Conservation (phyloP, 92 coral and sea anemone species). For the Muricea muricata region DNA sequence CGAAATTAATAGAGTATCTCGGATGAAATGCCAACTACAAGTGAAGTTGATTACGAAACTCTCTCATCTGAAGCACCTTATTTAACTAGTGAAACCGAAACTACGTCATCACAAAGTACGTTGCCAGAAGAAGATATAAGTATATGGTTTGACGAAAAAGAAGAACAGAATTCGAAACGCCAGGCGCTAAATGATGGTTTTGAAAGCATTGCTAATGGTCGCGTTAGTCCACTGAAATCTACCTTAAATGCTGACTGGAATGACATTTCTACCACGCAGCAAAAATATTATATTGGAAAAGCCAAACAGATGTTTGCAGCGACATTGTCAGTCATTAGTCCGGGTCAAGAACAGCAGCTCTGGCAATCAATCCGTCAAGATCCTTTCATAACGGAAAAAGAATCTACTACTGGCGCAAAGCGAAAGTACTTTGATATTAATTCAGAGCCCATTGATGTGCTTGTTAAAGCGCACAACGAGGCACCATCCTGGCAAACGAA, state of each 20-base stretch:
- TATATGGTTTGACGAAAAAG: slow-evolving; percentile 36
- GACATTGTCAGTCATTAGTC: slow-evolving; percentile 47
- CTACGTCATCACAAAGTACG: too few species aligned
- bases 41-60: too few species aligned
- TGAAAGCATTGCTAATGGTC: slow-evolving; percentile 12
- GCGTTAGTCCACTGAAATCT: slow-evolving; percentile 43
- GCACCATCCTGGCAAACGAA: slow-evolving; percentile 58
- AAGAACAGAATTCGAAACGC: slow-evolving; percentile 36
- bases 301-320: slow-evolving; percentile 46
- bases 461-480: slow-evolving; percentile 55
- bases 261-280: slow-evolving; percentile 61
- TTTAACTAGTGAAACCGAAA: too few species aligned
- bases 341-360: slow-evolving; percentile 60
- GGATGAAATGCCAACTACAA: too few species aligned
- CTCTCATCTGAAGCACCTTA: too few species aligned
- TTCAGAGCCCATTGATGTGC: slow-evolving; percentile 43
- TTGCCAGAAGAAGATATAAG: slow-evolving; percentile 24
- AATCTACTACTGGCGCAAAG: not conserved
- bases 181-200: slow-evolving; percentile 21
- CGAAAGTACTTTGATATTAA: slow-evolving; percentile 46
- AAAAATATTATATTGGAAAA: slow-evolving; percentile 45
- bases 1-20: too few species aligned
- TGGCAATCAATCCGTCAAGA: slow-evolving; percentile 58
- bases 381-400: not conserved
- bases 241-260: slow-evolving; percentile 64